Percentiles rank a stretch among this genome's conserved stretches.
phyloP scores from a whole-genome alignment of 2,113 vertebrate genomes.

The Scomber japonicus region DNA sequence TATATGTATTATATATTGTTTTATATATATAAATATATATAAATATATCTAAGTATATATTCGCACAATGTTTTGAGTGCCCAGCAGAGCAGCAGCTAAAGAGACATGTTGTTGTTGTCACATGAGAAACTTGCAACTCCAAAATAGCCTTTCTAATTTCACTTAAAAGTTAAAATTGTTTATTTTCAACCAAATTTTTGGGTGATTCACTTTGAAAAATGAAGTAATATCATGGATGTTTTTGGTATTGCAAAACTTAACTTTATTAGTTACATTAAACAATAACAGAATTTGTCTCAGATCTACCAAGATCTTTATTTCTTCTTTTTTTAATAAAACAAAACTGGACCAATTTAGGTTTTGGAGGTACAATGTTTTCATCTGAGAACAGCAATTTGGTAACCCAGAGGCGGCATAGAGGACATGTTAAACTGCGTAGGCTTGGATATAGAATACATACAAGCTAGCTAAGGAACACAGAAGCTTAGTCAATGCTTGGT shows the following conservation, averaged over 20 bases:
- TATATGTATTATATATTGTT: slow-evolving; percentile 84
- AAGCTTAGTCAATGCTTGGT: slow-evolving; percentile 65
- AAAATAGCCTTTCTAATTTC: slow-evolving; percentile 3
- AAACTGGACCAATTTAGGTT: slow-evolving; percentile 11
- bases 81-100: slow-evolving; percentile 85
- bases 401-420: slow-evolving; percentile 69
- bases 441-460: slow-evolving; percentile 64
- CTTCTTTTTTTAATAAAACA: background rate
- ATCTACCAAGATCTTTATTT: too few species aligned
- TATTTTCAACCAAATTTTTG: background rate
- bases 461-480: slow-evolving; percentile 44
- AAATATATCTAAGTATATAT: slow-evolving; percentile 86
- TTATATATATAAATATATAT: slow-evolving; percentile 87
- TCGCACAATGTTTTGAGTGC: slow-evolving; percentile 80
- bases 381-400: slow-evolving; percentile 60
- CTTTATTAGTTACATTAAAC: background rate
- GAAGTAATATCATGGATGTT: background rate
- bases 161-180: slow-evolving; percentile 5
- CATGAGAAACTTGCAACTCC: slow-evolving; percentile 69
- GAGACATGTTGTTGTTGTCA: slow-evolving; percentile 79
- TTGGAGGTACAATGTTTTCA: slow-evolving; percentile 67
- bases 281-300: background rate
- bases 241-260: background rate
- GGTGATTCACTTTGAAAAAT: background rate
- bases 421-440: slow-evolving; percentile 73